Conservation (phyloP, 30 jellyfish, hydroid and myxozoan genomes). For the Aurelia aurita complex sp. Pacific region DNA sequence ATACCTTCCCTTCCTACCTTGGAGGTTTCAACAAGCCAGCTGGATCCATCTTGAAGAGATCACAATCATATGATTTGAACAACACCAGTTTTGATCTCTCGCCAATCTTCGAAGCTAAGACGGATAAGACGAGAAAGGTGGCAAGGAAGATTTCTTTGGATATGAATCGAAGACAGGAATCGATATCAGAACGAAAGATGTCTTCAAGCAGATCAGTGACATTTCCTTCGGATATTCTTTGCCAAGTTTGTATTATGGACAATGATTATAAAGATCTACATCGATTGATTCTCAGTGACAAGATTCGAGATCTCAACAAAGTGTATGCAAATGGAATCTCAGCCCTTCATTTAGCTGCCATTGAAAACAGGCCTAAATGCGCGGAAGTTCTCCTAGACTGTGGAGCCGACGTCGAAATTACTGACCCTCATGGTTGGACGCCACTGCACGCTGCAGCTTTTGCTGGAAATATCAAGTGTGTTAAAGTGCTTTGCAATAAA, state of each 20-base stretch:
- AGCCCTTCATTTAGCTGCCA: conserved; percentile 70
- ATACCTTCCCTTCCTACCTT: conserved; percentile 48
- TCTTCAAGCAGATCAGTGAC: conserved; percentile 45
- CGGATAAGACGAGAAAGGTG: background rate
- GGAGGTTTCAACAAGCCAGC: conserved; percentile 38
- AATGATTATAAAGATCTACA: conserved; percentile 58
- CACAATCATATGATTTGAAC: conserved; percentile 21
- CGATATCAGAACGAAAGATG: background rate
- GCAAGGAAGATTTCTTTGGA: conserved; percentile 8
- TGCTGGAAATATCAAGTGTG: conserved; percentile 60
- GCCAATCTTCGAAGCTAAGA: conserved; percentile 19
- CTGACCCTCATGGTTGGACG: conserved; percentile 88
- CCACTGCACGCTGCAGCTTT: conserved; percentile 83
- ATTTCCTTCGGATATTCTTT: conserved; percentile 67
- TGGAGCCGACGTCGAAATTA: conserved; percentile 67
- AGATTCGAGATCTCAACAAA: conserved; percentile 59
- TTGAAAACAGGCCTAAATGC: conserved; percentile 59
- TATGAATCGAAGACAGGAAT: too few species aligned
- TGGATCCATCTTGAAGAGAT: conserved; percentile 58
- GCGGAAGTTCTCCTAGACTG: conserved; percentile 60
- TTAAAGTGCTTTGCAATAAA: conserved; percentile 27
- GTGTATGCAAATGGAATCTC: conserved; percentile 69
- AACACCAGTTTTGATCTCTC: background rate
- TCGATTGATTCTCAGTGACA: conserved; percentile 29
- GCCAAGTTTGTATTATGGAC: conserved; percentile 61